Evolutionary conservation across 2,113 vertebrate species (phyloP), one percentile per base, ranked within the genome.

Genomic region (Tonatia bakeri): DNA sequence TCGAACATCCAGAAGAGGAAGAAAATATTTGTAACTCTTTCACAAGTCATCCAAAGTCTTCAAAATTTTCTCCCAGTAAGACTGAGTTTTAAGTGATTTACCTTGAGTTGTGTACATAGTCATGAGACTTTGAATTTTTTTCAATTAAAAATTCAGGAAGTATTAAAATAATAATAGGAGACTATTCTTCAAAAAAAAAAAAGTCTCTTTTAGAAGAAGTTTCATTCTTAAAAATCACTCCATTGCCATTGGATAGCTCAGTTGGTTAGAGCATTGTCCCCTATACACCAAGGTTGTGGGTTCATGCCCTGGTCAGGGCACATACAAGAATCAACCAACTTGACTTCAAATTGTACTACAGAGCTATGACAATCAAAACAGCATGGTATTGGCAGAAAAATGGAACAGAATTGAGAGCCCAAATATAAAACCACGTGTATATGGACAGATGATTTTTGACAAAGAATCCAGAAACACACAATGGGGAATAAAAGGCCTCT

Each of bases 191-290:
- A 6, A 61, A 86, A 86, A 59, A 6, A 61, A 86, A 86, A 59
- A 59, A 59, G 75, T 94, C n/a, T 59, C 33, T 76, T 93, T 80
- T n/a, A 67, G 24, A 96, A 92, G 75, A 95, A 83, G 12, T 93
- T 76, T 52, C 65, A 80, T 24, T 38, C 38, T 50, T 87, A 77
- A 86, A 90, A 77, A 33, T 69, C 43, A 64, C 43, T 31, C 11
- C 10, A 28, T 89, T 33, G 64, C 33, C 33, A n/a, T 33, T 67
- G 33, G 33, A 16, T n/a, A 17, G 24, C 24, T 61, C 24, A 24
- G 64, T 67, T 33, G 64, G 31, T n/a, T 67, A n/a, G 15, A n/a
- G 33, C 14, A 14, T 67, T 17, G 31, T 7, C 64, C 64, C 28
- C 26, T 64, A 17, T 16, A 17, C 1, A 1, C 33, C 14, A n/a